Evolutionary conservation across 2,113 vertebrate species (phyloP), one percentile per base, ranked within the genome.

Genomic region (Anarrhichthys ocellatus): DNA sequence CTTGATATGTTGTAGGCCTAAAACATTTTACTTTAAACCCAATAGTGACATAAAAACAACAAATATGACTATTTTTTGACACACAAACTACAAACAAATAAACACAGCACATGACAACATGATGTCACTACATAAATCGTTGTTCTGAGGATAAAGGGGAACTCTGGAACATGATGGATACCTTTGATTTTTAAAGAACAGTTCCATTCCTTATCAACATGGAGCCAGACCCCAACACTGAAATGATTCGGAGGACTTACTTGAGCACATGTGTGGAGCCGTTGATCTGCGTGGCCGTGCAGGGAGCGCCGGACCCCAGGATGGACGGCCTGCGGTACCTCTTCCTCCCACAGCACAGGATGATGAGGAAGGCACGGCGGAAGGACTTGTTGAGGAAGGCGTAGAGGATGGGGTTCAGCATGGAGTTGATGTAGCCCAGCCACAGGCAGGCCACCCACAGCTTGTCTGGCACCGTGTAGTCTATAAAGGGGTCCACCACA

Each of bases 311-410:
- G 77, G 97, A 93, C 13, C 95, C 96, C 88, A 98, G 82, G 85
- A 99, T 96, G 92, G 98, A 98, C 71, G 97, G 95, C 88, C 98
- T 92, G 67, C 98, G 93, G 91, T 98, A 97, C 78, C 96, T 95
- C 87, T 97, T 97, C 91, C 96, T 96, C 54, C 98, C 98, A 15
- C 98, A 99, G 93, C 98, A 99, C 69, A 99, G 96, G 93, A 99
- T 99, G 94, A 97, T 98, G 93, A 99, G 97, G 96, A 99, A 99
- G 97, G 98, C 98, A 96, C 96, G 97, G 83, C 98, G 95, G 94
- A 99, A 99, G 89, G 98, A 97, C 95, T 98, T 99, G 96, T 99
- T 99, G 94, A 99, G 95, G 94, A 99, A 99, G 94, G 98, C 98
- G 82, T 99, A 99, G 84, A 99, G 97, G 92, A 99, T 98, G 82